These are phyloP conservation scores for Ahaetulla prasina DNA, from an alignment of 2,113 vertebrate genomes.

Conservation along the genomic window DNA sequence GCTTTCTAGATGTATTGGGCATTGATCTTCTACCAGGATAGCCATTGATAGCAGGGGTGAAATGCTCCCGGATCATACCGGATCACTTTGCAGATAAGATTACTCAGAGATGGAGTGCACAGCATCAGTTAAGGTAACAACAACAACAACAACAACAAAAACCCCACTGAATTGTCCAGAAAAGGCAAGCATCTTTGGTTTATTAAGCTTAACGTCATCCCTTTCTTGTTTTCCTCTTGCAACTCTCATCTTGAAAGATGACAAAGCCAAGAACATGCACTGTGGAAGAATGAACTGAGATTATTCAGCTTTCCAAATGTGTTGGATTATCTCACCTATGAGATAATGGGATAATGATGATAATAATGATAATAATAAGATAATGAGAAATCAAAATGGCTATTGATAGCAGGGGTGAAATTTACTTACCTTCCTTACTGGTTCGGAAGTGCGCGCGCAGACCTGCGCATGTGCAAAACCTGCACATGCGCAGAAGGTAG, in stretches of 20 bases:
- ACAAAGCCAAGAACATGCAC: accelerated
- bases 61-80: too few relatives aligned
- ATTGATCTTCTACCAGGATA: not conserved
- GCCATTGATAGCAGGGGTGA: too few relatives aligned
- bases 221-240: conserved; percentile 35
- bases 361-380: too few relatives aligned
- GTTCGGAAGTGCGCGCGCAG: too few relatives aligned
- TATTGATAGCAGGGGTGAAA: too few relatives aligned
- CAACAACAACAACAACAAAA: too few relatives aligned
- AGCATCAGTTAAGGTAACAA: conserved; percentile 1
- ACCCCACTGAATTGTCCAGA: not conserved
- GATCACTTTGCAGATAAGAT: conserved; percentile 5
- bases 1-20: not conserved
- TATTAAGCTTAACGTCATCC: conserved; percentile 11
- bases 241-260: conserved; percentile 30
- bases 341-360: too few relatives aligned
- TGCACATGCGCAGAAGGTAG: too few relatives aligned
- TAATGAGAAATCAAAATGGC: too few relatives aligned
- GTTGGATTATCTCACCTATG: not conserved
- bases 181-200: not conserved
- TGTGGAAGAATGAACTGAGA: not conserved
- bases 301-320: not conserved
- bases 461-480: too few relatives aligned
- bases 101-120: conserved; percentile 4
- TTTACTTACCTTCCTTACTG: too few relatives aligned